Evolutionary conservation across 2,113 vertebrate genomes (phyloP).

Genomic region (Scytalopus superciliaris): DNA sequence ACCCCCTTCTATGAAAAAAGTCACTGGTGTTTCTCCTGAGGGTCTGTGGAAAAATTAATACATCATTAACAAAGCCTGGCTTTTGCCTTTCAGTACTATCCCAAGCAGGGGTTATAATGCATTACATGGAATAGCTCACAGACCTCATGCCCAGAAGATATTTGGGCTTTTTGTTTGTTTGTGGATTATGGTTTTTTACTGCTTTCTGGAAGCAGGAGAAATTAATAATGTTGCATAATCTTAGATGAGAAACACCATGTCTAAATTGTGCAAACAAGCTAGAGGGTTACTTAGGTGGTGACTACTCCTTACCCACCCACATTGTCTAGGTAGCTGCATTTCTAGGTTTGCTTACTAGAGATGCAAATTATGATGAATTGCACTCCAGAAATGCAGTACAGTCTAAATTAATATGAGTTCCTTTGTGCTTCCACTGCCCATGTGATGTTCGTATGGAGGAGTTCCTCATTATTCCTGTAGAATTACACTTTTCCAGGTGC

Average conservation of each 20-base stretch:
- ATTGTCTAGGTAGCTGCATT: not conserved
- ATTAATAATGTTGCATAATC: not conserved
- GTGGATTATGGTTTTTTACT: not conserved
- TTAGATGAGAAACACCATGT: not conserved
- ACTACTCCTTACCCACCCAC: not conserved
- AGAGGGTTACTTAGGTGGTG: not conserved
- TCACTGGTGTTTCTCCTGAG: not conserved
- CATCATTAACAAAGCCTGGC: not conserved
- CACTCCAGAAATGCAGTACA: not conserved
- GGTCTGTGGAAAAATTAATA: constrained; percentile 33
- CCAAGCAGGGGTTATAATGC: not conserved
- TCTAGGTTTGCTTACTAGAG: not conserved
- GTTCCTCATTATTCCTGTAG: not conserved
- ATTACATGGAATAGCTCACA: not conserved
- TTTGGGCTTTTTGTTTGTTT: not conserved
- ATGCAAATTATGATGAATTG: not conserved
- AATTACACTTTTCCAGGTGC: not conserved
- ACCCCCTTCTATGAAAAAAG: not conserved
- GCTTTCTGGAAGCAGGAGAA: not conserved
- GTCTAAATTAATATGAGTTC: not conserved
- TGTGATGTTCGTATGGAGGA: not conserved
- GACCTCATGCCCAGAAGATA: not conserved
- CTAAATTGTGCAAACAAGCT: not conserved
- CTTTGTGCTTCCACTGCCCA: not conserved
- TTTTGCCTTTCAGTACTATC: not conserved